Evolutionary conservation across 2,888 invertebrate genomes (phyloP).

Genomic region (Plebejus melissa): DNA sequence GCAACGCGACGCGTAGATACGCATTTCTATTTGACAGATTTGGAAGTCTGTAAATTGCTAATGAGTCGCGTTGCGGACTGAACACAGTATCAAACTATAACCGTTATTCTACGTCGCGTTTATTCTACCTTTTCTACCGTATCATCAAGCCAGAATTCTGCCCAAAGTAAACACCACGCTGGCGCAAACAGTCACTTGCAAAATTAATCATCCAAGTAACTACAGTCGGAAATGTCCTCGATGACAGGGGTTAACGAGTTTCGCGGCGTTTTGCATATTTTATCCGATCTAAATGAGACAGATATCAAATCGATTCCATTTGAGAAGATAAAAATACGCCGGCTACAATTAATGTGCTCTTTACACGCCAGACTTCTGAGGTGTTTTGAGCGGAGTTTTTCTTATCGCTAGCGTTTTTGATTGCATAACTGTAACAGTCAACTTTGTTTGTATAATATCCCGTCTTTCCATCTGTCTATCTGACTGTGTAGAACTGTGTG

Average conservation of each 20-base stretch:
- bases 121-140: too few species aligned
- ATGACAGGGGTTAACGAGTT: conserved; percentile 31
- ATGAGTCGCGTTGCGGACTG: too few species aligned
- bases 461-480: too few species aligned
- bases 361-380: background rate
- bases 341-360: background rate
- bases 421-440: too few species aligned
- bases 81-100: too few species aligned
- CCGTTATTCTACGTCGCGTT: too few species aligned
- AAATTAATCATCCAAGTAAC: conserved; percentile 12
- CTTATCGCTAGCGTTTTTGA: background rate
- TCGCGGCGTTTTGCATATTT: conserved; percentile 20
- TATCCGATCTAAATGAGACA: conserved; percentile 29
- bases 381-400: background rate
- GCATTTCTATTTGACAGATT: too few species aligned
- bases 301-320: conserved; percentile 28
- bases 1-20: too few species aligned
- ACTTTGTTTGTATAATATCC: too few species aligned
- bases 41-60: too few species aligned
- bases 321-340: background rate
- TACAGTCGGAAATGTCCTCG: conserved; percentile 19
- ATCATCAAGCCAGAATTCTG: background rate
- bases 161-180: background rate
- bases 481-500: too few species aligned
- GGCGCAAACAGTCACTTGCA: background rate